Evolutionary conservation across 2,113 vertebrate genomes (phyloP).

Genomic region (Orientallactaga bullata): DNA sequence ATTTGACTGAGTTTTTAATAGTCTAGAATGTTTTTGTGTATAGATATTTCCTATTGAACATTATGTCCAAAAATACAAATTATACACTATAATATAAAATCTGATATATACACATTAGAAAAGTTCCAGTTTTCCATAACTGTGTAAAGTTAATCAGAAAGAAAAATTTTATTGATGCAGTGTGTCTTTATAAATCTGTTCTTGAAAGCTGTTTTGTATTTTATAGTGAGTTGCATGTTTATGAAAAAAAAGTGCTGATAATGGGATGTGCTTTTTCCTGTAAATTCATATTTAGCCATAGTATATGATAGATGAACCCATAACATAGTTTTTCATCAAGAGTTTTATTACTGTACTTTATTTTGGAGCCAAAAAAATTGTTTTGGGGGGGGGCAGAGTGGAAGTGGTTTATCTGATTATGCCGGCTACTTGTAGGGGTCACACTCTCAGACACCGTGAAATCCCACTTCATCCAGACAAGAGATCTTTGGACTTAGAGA

Average conservation of each 20-base stretch:
- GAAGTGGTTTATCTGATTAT: slow-evolving; percentile 77
- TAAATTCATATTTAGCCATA: slow-evolving; percentile 88
- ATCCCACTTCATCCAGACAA: slow-evolving; percentile 68
- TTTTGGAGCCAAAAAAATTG: slow-evolving; percentile 85
- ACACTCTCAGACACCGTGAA: slow-evolving; percentile 77
- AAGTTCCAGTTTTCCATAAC: slow-evolving; percentile 87
- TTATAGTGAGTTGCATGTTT: slow-evolving; percentile 92
- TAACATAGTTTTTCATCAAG: slow-evolving; percentile 87
- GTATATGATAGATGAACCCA: slow-evolving; percentile 86
- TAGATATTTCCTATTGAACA: slow-evolving; percentile 88
- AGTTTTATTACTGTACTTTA: slow-evolving; percentile 88
- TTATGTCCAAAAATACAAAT: slow-evolving; percentile 89
- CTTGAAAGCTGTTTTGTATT: slow-evolving; percentile 91
- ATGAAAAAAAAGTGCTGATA: slow-evolving; percentile 88
- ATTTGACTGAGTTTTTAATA: slow-evolving; percentile 91
- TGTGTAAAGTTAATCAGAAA: slow-evolving; percentile 90
- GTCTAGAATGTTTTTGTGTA: slow-evolving; percentile 91
- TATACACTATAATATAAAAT: slow-evolving; percentile 88
- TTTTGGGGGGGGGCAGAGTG: slow-evolving; percentile 62
- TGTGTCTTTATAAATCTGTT: slow-evolving; percentile 91
- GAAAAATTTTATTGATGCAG: slow-evolving; percentile 91
- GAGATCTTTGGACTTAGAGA: slow-evolving; percentile 73
- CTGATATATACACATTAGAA: slow-evolving; percentile 88
- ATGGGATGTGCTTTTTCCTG: slow-evolving; percentile 89
- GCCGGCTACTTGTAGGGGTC: slow-evolving; percentile 75